A percentile compares a stretch with the other conserved stretches of the same genome.
Conservation (phyloP, 2,113 vertebrate genomes). For the Coturnix japonica region DNA sequence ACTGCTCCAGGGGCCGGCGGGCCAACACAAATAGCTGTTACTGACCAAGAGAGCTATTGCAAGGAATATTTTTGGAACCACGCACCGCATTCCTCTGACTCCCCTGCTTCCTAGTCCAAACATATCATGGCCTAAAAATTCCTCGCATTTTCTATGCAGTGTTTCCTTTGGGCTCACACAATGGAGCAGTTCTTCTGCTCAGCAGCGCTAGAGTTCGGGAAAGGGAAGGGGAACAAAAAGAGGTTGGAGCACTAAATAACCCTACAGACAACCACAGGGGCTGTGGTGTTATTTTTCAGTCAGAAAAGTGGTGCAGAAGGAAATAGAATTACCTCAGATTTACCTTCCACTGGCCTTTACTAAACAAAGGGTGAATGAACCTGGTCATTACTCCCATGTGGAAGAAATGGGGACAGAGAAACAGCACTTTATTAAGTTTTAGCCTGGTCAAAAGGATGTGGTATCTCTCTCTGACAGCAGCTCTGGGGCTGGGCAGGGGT, state of each 20-base stretch:
- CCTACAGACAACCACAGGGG: conserved; percentile 39
- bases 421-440: background rate
- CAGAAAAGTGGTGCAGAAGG: conserved; percentile 15
- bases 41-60: conserved; percentile 71
- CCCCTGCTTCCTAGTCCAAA: conserved; percentile 78
- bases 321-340: conserved; percentile 16
- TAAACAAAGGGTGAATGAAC: conserved; percentile 20
- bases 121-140: conserved; percentile 78
- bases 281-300: conserved; percentile 50
- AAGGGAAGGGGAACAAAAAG: background rate
- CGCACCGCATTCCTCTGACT: conserved; percentile 71
- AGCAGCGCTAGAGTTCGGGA: conserved; percentile 32
- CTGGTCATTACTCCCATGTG: background rate
- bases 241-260: conserved; percentile 42
- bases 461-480: background rate
- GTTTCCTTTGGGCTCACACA: conserved; percentile 71
- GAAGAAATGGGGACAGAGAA: background rate
- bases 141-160: conserved; percentile 73
- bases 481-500: background rate
- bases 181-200: conserved; percentile 72
- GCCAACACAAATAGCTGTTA: conserved; percentile 81
- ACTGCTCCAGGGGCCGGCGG: conserved; percentile 48
- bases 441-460: background rate
- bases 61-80: conserved; percentile 78
- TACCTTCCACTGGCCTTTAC: conserved; percentile 25